Evolutionary conservation across 2,888 invertebrate species (phyloP), one percentile per base, ranked within the genome.

Genomic region (Spilosoma lubricipeda): DNA sequence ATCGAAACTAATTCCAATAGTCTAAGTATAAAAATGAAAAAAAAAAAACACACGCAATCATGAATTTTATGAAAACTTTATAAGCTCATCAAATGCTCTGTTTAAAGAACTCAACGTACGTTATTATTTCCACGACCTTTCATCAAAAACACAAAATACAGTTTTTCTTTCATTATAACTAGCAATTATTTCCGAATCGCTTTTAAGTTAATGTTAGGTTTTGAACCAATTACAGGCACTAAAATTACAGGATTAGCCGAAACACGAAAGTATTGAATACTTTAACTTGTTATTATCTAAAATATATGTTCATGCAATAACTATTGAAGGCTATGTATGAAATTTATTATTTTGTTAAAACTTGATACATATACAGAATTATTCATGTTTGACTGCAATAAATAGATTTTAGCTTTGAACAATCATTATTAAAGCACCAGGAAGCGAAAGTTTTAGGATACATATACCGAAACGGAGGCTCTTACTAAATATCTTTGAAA

Each of bases 401-500:
- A 78, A 84, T 83, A 73, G 77, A 79, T 80, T 78, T 76, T 71
- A 69, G 70, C 33, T 33, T 33, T 33, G 82, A 82, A 80, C 75
- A 89, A 90, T 87, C 85, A 87, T 89, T 90, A 90, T 90, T 89
- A 89, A 91, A 90, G 88, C 85, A 87, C 83, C 82, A 89, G 88
- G 89, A 91, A 91, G 87, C 85, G 85, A 91, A 93, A 93, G 89
- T 93, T 91, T 89, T 88, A 89, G 90, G 85, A 9, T 39, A 39
- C 5, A 88, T 90, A 92, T 91, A 90, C 88, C 30, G 30, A 39
- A 23, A 89, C 89, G 89, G 88, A 88, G 84, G 84, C 86, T 92
- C 88, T 92, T 92, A 30, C 63, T 87, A 91, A 93, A 92, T 93
- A 91, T 91, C 89, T 88, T 86, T 86, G 88, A 90, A 90, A 90